These are phyloP conservation scores for Lapara coniferarum DNA, from an alignment of 2,888 invertebrate genomes.

Conservation along the genomic window DNA sequence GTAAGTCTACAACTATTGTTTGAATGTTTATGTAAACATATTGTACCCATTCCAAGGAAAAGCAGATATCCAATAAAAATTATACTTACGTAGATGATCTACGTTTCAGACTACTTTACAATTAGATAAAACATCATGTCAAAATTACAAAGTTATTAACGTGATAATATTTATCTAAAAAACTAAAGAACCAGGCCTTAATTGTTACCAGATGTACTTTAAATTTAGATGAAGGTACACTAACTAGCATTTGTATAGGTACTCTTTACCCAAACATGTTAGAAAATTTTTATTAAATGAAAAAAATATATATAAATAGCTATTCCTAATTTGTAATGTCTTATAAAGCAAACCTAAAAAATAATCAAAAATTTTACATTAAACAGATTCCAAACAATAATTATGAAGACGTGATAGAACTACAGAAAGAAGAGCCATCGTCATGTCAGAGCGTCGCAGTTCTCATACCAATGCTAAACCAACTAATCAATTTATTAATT, in stretches of 20 bases:
- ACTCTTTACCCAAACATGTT: too few species aligned
- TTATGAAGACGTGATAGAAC: constrained; percentile 6
- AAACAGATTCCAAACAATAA: not conserved
- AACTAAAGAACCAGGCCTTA: too few species aligned
- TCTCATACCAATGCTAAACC: constrained; percentile 8
- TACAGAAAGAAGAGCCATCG: constrained; percentile 1
- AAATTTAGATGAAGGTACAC: too few species aligned
- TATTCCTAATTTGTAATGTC: not conserved
- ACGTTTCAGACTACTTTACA: too few species aligned
- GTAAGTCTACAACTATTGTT: not conserved
- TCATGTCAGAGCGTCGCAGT: not conserved
- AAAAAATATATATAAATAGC: too few species aligned
- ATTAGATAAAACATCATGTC: too few species aligned
- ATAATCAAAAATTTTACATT: not conserved
- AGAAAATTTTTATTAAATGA: too few species aligned
- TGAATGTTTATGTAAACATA: not conserved
- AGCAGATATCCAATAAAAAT: not conserved
- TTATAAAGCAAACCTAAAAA: not conserved
- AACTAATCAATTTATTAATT: constrained; percentile 1
- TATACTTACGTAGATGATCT: too few species aligned
- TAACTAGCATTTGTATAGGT: too few species aligned
- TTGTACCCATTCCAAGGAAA: not conserved
- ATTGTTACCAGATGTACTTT: too few species aligned
- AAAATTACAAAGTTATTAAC: too few species aligned
- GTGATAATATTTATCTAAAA: too few species aligned